These are phyloP conservation scores for Rotaria macrura DNA, from an alignment of 2,888 invertebrate species.

Conservation along the genomic window DNA sequence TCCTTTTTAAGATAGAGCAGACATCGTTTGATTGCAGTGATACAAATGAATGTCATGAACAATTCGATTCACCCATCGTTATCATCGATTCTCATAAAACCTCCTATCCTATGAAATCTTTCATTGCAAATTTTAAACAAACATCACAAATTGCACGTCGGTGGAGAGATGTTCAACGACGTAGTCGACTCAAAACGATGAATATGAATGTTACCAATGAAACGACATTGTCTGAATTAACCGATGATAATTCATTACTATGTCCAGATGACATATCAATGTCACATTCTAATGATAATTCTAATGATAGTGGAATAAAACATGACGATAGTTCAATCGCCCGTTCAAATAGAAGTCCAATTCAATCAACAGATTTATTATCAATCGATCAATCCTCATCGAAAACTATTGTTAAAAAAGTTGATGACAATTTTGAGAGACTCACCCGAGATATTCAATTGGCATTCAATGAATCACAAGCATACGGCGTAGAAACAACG, in stretches of 20 bases:
- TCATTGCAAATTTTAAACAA: not conserved
- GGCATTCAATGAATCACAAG: not conserved
- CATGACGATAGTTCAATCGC: not conserved
- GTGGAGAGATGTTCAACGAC: slow-evolving; percentile 14
- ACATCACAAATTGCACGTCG: not conserved
- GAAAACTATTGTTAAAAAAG: not conserved
- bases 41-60: not conserved
- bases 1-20: not conserved
- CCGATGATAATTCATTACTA: not conserved
- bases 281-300: not conserved
- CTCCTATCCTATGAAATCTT: not conserved
- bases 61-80: not conserved
- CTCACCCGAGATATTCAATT: not conserved
- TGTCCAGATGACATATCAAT: not conserved
- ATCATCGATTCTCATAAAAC: not conserved
- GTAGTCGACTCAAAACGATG: not conserved
- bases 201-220: not conserved
- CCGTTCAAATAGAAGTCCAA: not conserved
- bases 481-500: no score
- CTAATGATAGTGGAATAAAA: not conserved
- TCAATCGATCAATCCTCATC: not conserved
- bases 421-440: not conserved
- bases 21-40: not conserved
- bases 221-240: not conserved
- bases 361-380: not conserved